These are phyloP conservation scores for Homalodisca vitripennis DNA, from an alignment of 1,140 invertebrate genomes.

Conservation along the genomic window DNA sequence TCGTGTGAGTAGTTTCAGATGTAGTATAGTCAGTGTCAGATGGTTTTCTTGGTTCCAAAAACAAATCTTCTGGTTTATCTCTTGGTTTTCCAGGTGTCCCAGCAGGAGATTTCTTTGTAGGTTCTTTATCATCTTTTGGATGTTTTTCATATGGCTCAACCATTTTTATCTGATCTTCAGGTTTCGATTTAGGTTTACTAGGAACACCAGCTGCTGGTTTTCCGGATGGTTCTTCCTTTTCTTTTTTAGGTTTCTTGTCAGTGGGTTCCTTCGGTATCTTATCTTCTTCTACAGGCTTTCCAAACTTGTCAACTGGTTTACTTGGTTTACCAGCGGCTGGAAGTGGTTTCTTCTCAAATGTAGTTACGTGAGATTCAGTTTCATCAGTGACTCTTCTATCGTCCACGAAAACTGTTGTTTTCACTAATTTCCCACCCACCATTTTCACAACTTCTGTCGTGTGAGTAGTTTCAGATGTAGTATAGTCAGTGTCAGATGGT, in stretches of 20 bases:
- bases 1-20: not conserved
- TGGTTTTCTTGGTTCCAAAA: not conserved
- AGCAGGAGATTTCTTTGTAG: not conserved
- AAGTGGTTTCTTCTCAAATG: conserved; percentile 5
- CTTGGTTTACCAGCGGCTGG: conserved; percentile 26
- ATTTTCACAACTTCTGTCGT: conserved; percentile 31
- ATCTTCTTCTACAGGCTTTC: not conserved
- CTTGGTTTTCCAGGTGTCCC: not conserved
- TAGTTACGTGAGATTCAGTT: not conserved
- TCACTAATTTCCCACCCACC: conserved; percentile 37
- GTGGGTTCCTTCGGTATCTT: not conserved
- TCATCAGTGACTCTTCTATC: not conserved
- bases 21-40: not conserved
- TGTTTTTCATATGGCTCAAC: not conserved
- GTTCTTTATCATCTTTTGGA: conserved; percentile 1
- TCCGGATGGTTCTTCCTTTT: not conserved
- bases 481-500: not conserved
- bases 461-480: not conserved
- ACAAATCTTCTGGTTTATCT: conserved; percentile 7
- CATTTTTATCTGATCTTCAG: not conserved
- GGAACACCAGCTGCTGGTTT: conserved; percentile 7
- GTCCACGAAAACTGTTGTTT: conserved; percentile 1
- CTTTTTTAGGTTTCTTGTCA: not conserved
- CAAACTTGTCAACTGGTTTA: conserved; percentile 13
- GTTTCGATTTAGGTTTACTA: conserved; percentile 5